Conservation (phyloP, 2,113 vertebrate species). For the Rafetus swinhoei region DNA sequence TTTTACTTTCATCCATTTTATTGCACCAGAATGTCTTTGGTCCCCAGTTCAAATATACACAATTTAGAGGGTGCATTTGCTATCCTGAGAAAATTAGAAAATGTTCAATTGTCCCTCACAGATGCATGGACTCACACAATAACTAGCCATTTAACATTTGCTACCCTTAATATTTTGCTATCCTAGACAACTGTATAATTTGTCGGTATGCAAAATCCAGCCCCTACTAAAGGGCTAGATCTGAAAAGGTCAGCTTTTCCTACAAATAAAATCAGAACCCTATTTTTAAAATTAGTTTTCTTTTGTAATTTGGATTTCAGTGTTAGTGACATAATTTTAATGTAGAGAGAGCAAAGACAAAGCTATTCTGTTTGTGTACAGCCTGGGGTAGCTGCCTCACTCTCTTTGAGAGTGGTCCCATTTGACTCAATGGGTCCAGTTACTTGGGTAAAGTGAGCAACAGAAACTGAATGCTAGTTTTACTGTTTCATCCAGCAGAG, state of each 20-base stretch:
- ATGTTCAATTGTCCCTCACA: background rate
- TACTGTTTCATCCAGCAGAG: conserved; percentile 65
- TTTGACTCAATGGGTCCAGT: conserved; percentile 67
- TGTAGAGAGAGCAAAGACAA: conserved; percentile 35
- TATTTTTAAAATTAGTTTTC: conserved; percentile 25
- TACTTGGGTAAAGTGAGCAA: conserved; percentile 64
- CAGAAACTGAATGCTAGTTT: conserved; percentile 63
- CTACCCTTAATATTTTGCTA: background rate
- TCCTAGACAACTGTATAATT: background rate
- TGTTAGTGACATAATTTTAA: conserved; percentile 38
- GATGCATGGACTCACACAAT: background rate
- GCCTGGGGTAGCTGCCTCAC: conserved; percentile 52
- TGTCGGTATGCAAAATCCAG: background rate
- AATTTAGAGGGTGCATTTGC: background rate
- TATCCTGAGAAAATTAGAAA: background rate
- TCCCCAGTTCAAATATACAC: background rate
- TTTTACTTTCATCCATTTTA: background rate
- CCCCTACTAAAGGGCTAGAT: background rate
- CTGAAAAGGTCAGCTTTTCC: background rate
- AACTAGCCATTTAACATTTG: background rate
- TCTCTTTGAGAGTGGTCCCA: conserved; percentile 67
- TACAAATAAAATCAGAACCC: background rate
- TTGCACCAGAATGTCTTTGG: background rate
- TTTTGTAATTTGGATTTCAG: conserved; percentile 21
- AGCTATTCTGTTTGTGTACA: conserved; percentile 66